Evolutionary conservation across 2,113 vertebrate species (phyloP).

Genomic region (Xiphophorus maculatus): DNA sequence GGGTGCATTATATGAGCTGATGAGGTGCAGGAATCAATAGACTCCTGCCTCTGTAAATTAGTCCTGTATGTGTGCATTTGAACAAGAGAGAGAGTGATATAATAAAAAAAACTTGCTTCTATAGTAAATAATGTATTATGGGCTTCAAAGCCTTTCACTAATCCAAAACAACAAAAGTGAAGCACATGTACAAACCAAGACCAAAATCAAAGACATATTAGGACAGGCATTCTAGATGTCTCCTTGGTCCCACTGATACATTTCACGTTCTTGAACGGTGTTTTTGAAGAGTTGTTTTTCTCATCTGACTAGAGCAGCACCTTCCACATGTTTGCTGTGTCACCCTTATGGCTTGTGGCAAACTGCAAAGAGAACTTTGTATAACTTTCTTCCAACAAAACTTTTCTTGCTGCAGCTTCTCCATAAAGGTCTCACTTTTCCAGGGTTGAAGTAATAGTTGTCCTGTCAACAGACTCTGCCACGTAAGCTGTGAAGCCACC

Average conservation of each 20-base stretch:
- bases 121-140: conserved; percentile 26
- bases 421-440: background rate
- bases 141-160: conserved; percentile 15
- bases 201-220: background rate
- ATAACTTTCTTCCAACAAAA: background rate
- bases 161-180: background rate
- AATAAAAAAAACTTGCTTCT: conserved; percentile 23
- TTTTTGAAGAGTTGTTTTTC: background rate
- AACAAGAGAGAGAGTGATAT: conserved; percentile 36
- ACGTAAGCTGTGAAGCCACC: background rate
- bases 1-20: conserved; percentile 64
- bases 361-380: background rate
- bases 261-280: background rate
- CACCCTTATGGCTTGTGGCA: background rate
- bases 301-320: background rate
- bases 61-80: conserved; percentile 30
- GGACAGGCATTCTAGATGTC: accelerated
- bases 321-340: background rate
- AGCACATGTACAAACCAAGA: background rate
- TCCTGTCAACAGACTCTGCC: background rate
- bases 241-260: background rate
- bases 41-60: conserved; percentile 34
- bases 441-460: too few species aligned
- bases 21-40: conserved; percentile 52
- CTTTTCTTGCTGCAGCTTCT: background rate